phyloP scores from a whole-genome alignment of 2,113 vertebrate genomes.

The human region GRCh38 chr5:132488501-132489000 shows the following conservation, averaged over 20 bases:
- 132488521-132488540: neutral
- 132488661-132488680: neutral
- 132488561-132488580: neutral
- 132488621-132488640: neutral
- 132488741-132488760: neutral
- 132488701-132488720: slow-evolving; percentile 1
- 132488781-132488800: neutral
- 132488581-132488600: neutral
- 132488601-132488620: neutral
- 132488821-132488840: neutral
- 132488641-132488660: neutral
- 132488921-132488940: neutral
- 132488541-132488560: neutral
- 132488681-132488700: neutral
- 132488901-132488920: neutral
- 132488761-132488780: neutral
- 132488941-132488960: neutral
- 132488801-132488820: neutral
- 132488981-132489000: neutral
- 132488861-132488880: neutral
- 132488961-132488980: neutral
- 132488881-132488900: neutral
- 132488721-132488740: neutral
- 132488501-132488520: neutral
- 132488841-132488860: neutral